Percentiles rank a stretch among this genome's conserved stretches.
These are phyloP conservation scores for Actinernus sp. DNA, from an alignment of 92 coral and sea anemone species.

Conservation along the genomic window DNA sequence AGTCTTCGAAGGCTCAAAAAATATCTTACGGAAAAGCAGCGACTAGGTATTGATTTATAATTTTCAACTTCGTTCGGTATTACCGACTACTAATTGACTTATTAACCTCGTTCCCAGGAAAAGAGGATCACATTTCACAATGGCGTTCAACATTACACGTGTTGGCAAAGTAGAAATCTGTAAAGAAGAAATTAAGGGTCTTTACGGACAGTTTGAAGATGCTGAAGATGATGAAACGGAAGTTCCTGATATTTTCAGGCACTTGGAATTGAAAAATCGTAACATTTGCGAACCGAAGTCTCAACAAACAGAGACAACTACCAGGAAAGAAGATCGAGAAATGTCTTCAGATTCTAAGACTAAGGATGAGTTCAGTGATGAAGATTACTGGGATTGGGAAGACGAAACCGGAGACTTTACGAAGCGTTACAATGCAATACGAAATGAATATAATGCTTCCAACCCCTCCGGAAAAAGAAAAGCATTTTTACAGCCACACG, in stretches of 20 bases:
- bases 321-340: conserved; percentile 5
- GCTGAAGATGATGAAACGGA: conserved; percentile 81
- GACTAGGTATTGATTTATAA: too few relatives aligned
- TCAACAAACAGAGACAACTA: conserved; percentile 7
- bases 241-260: conserved; percentile 50
- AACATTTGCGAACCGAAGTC: conserved; percentile 10
- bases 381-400: conserved; percentile 97
- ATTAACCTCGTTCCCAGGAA: too few relatives aligned
- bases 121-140: too few relatives aligned
- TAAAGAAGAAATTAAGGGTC: conserved; percentile 12
- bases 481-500: conserved; percentile 84
- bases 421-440: conserved; percentile 91
- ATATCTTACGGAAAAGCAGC: too few relatives aligned
- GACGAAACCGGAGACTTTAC: conserved; percentile 96
- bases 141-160: conserved; percentile 26
- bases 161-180: neutral
- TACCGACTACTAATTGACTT: too few relatives aligned
- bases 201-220: conserved; percentile 92
- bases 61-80: too few relatives aligned
- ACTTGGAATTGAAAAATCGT: neutral
- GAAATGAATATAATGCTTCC: conserved; percentile 50
- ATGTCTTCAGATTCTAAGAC: neutral
- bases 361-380: conserved; percentile 35
- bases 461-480: conserved; percentile 65
- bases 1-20: too few relatives aligned